Evolutionary conservation across 2,113 vertebrate genomes (phyloP).

Genomic region (Clupea harengus): DNA sequence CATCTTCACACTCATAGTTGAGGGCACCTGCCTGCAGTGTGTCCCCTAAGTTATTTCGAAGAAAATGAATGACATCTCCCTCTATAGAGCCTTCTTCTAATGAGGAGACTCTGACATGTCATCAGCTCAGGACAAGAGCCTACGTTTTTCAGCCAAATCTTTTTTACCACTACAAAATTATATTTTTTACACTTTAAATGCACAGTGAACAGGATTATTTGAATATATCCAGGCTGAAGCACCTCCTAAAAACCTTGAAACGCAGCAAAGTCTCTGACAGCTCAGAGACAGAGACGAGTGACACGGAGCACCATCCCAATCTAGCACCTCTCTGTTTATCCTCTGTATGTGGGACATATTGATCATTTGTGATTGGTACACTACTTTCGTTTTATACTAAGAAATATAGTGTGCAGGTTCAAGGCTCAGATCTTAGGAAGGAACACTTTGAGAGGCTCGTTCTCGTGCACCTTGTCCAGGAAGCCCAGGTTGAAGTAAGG

Average conservation of each 20-base stretch:
- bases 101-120: background rate
- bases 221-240: background rate
- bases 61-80: background rate
- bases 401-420: no score
- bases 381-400: no score
- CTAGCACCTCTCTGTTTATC: no score
- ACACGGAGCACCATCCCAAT: no score
- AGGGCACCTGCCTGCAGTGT: constrained; percentile 3
- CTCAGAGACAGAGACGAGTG: background rate
- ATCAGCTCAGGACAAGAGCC: background rate
- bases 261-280: background rate
- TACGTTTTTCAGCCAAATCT: background rate
- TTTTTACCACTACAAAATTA: background rate
- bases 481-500: constrained; percentile 78
- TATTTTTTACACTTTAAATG: background rate
- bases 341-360: no score
- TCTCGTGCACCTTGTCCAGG: constrained; percentile 76
- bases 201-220: background rate
- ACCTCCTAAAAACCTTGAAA: background rate
- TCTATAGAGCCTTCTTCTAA: background rate
- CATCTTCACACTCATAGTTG: background rate
- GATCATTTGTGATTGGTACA: no score
- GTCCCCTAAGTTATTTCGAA: background rate
- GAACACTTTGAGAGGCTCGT: constrained; percentile 78
- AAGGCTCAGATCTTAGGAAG: constrained; percentile 69